Base-by-base conservation (phyloP, 2,888 invertebrate species). In the Caenorhabditis becei region DNA sequence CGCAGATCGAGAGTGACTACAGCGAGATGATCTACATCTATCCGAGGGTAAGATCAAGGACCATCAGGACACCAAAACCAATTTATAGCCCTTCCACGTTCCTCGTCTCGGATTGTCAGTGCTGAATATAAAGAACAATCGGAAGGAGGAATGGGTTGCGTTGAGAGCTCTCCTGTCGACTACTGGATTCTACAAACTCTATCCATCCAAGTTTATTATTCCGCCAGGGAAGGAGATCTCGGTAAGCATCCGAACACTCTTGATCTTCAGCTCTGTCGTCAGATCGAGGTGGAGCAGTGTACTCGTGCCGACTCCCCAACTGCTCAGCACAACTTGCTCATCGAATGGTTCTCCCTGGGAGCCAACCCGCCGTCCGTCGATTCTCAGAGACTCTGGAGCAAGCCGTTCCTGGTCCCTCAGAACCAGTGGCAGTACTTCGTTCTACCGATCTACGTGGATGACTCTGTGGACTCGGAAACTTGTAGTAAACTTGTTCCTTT, bases 171-270 rank as follows among this genome's bases (percentile, higher is more conserved):
- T 80, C 4, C 56, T 80, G 3, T 75, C 75, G 11, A 75, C 80
- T 7, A 80, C 81, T 10, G 81, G 81, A 23, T 69, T 81, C 49
- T 81, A 81, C 63, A 66, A 71, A 49, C n/a, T 81, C 11, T 56
- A 77, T n/a, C 81, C 81, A 0, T 32, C 77, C 8, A 81, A 75
- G 47, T 81, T 81, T 51, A 7, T 81, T 16, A 77, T 81, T 32
- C 81, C 81, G 2, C 81, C 81, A 3, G 70, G 61, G 16, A 71
- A 67, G 59, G 65, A 72, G 53, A 77, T 81, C n/a, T 81, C 81
- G 41, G 80, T 80, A 37, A 35, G 26, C 8, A 26, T 23, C 37
- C 2, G 18, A 7, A 8, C 7, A n/a, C 47, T 32, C 20, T 18
- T 28, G 23, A 32, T 10, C 32, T 32, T 32, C 32, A 32, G 11